Base-by-base conservation (phyloP, 2,113 vertebrate genomes). In the Tupaia chinensis region DNA sequence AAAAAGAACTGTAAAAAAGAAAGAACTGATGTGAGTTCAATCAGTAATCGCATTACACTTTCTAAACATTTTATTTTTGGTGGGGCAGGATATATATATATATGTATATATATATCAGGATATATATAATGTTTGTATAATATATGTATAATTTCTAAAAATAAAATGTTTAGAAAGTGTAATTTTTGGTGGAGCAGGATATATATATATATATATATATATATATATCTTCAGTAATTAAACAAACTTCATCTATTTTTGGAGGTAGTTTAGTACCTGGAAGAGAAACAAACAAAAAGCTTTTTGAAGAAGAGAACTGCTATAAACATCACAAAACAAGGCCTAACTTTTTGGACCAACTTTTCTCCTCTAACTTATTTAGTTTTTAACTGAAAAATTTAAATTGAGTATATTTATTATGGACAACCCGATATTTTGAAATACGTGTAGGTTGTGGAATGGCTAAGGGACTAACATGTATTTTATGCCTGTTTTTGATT, bases 1-100 rank as follows among this genome's bases (percentile, higher is more conserved):
- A 86, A 80, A 29, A 66, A 86, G 79, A 88, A 91, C 29, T 80
- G 54, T 68, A 77, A 78, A 85, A 91, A 85, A 91, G 68, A 66
- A 81, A 93, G 89, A 63, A 70, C 27, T 76, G 34, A 69, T n/a
- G 16, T n/a, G 70, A 89, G n/a, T 69, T 91, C 14, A 56, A 14
- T 63, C 11, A 23, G 69, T 56, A 76, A 61, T 73, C 87, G 63
- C 5, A 44, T 86, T 83, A 25, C 3, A 65, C 56, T 68, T 92
- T 32, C 63, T 90, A 86, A 90, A 68, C 19, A 84, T 73, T 92
- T 83, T 32, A 70, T n/a, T 94, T 94, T 29, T 65, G 1, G 17
- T 70, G 56, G 89, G 56, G 2, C 20, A n/a, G 7, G 44, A 44
- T 44, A 44, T 44, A 44, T 44, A 44, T 44, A 44, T 44, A 44